phyloP scores from a whole-genome alignment of 2,113 vertebrate species.

The Equus przewalskii region DNA sequence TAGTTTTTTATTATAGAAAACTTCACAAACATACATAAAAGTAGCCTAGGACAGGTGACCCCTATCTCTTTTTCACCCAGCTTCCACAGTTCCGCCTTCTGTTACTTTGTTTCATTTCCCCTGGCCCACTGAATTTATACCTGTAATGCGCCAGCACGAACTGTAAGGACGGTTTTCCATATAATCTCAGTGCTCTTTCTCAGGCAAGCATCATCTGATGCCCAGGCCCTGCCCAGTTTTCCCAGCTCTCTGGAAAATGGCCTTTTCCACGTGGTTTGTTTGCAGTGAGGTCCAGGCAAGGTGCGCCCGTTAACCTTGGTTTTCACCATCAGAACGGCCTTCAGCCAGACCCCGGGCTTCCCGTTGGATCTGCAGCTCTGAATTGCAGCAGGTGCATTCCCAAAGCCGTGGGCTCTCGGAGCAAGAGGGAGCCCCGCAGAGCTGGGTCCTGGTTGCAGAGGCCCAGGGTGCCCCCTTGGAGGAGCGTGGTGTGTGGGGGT shows the following conservation, averaged over 20 bases:
- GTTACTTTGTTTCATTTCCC: neutral
- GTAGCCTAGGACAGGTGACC: neutral
- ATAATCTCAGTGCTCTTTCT: neutral
- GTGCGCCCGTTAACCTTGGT: too few relatives aligned
- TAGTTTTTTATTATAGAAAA: neutral
- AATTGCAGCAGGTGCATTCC: neutral
- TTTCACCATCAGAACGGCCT: neutral
- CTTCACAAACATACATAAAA: neutral
- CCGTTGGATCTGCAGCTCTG: rapidly evolving
- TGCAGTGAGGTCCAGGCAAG: rapidly evolving
- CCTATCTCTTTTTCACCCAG: neutral
- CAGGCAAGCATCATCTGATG: neutral
- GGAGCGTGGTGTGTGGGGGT: rapidly evolving
- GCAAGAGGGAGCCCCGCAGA: too few relatives aligned
- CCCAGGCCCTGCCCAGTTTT: neutral
- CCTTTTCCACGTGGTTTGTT: neutral
- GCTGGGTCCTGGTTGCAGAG: neutral
- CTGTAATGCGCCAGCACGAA: neutral
- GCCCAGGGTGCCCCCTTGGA: neutral
- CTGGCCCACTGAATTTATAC: neutral
- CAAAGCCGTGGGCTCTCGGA: neutral
- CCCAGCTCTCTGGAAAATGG: neutral
- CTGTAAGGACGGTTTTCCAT: neutral
- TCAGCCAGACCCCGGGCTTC: neutral
- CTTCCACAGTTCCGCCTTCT: neutral